Base-by-base conservation (phyloP, 2,113 vertebrate species). In the Chloropsis hardwickii region DNA sequence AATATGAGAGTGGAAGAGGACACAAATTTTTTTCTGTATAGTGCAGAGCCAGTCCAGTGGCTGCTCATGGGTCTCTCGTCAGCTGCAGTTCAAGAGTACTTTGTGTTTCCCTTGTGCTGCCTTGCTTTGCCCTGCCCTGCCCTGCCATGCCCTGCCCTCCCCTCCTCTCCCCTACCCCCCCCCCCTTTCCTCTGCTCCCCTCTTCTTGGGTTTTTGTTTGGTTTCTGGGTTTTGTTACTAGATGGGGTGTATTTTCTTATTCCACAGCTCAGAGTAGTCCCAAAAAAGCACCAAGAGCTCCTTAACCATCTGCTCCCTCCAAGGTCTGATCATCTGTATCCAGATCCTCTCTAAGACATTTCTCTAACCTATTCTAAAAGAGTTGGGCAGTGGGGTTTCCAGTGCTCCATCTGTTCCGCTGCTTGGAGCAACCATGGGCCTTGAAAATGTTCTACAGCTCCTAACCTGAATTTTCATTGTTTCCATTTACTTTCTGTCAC, bases 91-190 rank as follows among this genome's bases (percentile, higher is more conserved):
- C 23, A 42, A 61, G 58, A 83, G 13, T 29, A 9, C 14, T 28
- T 61, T n/a, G 9, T 58, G 7, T 8, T 16, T 62, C 5, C 69
- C 31, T 73, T 37, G 37, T 37, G 37, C 37, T 44, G 13, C 24
- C 51, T n/a, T 44, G 24, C 40, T 12, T 40, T 40, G 39, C 39
- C 39, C 39, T 40, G n/a, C 66, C n/a, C 24, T 31, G 10, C 6
- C 10, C 24, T 27, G 3, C 10, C 35, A 8, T 47, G 5, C 5
- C 3, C 9, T 11, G 16, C 23, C 39, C 18, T 20, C 14, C 24
- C 2, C 5, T 7, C 28, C 6, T 3, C 5, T 3, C 10, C 25
- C 9, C 17, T 6, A 6, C 20, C 27, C 9, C 3, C 7, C 19
- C 42, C 15, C 3, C 1, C 5, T 23, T 3, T 6, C 3, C 10